Conservation (phyloP, 2,888 invertebrate genomes). For the Eupithecia insigniata region DNA sequence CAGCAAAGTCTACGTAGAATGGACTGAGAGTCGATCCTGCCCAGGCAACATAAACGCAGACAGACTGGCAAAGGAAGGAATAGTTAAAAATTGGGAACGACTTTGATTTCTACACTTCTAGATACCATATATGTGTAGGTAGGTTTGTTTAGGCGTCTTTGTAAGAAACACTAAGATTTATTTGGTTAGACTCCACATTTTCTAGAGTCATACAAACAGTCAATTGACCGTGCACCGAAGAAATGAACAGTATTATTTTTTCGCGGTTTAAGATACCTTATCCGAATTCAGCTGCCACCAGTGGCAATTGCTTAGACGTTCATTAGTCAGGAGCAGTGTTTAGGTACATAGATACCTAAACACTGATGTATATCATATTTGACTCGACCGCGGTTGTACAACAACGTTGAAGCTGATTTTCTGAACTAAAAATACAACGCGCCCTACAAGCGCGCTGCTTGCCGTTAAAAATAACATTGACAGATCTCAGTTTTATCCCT, state of each 20-base stretch:
- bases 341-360: no score
- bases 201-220: background rate
- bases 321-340: background rate
- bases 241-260: background rate
- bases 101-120: background rate
- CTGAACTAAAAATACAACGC: background rate
- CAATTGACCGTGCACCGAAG: background rate
- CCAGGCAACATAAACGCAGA: no score
- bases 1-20: no score
- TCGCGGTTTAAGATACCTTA: background rate
- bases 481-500: slow-evolving; percentile 12
- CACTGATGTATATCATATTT: background rate
- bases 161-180: background rate
- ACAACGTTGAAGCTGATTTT: background rate
- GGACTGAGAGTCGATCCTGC: no score
- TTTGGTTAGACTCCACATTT: background rate
- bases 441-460: background rate
- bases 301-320: no score
- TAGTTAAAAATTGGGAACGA: background rate
- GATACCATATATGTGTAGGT: background rate
- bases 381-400: background rate
- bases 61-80: no score
- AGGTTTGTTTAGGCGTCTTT: background rate
- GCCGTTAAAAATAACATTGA: slow-evolving; percentile 2
- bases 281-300: background rate